phyloP scores from a whole-genome alignment of 1,140 invertebrate species.

The Oedothorax gibbosus region DNA sequence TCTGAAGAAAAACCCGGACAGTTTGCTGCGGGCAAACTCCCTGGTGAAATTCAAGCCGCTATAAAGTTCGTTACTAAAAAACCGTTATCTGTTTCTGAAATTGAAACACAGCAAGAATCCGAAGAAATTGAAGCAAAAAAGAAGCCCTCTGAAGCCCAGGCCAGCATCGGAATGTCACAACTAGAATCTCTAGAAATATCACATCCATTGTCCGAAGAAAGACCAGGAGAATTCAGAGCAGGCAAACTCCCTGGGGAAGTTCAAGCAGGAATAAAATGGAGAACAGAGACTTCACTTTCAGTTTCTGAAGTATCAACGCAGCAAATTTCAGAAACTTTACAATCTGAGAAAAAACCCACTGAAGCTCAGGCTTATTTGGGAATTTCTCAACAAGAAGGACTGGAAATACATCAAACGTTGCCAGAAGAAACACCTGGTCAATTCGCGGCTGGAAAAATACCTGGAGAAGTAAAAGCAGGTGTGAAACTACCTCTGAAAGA shows the following conservation, averaged over 20 bases:
- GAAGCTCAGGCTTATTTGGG: constrained; percentile 47
- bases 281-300: constrained; percentile 33
- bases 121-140: constrained; percentile 33
- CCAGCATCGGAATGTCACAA: constrained; percentile 25
- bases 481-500: constrained; percentile 38
- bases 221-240: constrained; percentile 47
- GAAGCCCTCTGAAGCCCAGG: constrained; percentile 36
- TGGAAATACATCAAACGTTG: constrained; percentile 50
- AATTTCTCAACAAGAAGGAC: constrained; percentile 52
- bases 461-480: constrained; percentile 58
- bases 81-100: constrained; percentile 51
- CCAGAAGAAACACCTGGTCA: constrained; percentile 51
- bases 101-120: constrained; percentile 37
- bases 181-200: constrained; percentile 36
- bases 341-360: constrained; percentile 61
- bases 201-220: constrained; percentile 50
- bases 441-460: constrained; percentile 59
- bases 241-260: constrained; percentile 49
- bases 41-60: constrained; percentile 60
- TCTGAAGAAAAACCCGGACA: constrained; percentile 50
- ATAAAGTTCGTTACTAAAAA: constrained; percentile 43
- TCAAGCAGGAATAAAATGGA: constrained; percentile 40
- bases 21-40: constrained; percentile 54
- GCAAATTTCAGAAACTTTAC: constrained; percentile 63
- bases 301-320: constrained; percentile 47